Conservation (phyloP, 2,797 vertebrate genomes). For the Centropyge bicolor region DNA sequence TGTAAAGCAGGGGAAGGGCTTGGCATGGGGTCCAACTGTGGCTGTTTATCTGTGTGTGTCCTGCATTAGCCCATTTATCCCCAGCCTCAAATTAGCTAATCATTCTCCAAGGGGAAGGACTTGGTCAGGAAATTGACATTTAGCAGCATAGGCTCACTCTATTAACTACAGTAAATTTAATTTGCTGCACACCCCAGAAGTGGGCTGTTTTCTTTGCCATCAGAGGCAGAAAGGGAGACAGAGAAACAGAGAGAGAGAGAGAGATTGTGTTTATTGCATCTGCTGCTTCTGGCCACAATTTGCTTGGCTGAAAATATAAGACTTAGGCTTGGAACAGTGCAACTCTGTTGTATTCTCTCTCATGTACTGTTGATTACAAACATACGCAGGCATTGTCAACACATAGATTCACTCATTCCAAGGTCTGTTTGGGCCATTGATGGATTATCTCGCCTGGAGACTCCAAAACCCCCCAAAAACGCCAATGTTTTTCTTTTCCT, state of each 20-base stretch:
- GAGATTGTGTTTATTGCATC: slow-evolving; percentile 81
- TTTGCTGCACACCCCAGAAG: slow-evolving; percentile 87
- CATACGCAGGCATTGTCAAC: slow-evolving; percentile 78
- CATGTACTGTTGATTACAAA: slow-evolving; percentile 82
- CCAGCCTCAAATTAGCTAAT: slow-evolving; percentile 85
- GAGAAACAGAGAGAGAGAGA: slow-evolving; percentile 32
- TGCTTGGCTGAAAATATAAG: slow-evolving; percentile 82
- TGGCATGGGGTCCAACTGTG: slow-evolving; percentile 82
- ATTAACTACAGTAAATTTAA: slow-evolving; percentile 91
- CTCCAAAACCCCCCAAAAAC: slow-evolving; percentile 64
- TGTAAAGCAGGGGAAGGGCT: slow-evolving; percentile 86
- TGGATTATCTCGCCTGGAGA: slow-evolving; percentile 74
- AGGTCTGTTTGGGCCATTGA: slow-evolving; percentile 74
- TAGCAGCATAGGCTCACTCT: slow-evolving; percentile 88
- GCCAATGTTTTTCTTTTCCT: slow-evolving; percentile 67
- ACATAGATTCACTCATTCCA: slow-evolving; percentile 73
- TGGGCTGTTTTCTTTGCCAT: slow-evolving; percentile 79
- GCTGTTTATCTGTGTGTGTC: slow-evolving; percentile 84
- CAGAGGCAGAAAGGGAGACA: slow-evolving; percentile 65
- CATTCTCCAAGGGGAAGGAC: slow-evolving; percentile 88
- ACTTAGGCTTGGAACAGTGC: slow-evolving; percentile 72
- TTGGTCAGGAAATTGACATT: slow-evolving; percentile 90
- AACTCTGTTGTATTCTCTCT: slow-evolving; percentile 74
- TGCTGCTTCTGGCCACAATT: slow-evolving; percentile 81
- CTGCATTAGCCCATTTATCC: slow-evolving; percentile 87